These are phyloP conservation scores for Eristalis arbustorum DNA, from an alignment of 2,888 invertebrate genomes.

Conservation along the genomic window DNA sequence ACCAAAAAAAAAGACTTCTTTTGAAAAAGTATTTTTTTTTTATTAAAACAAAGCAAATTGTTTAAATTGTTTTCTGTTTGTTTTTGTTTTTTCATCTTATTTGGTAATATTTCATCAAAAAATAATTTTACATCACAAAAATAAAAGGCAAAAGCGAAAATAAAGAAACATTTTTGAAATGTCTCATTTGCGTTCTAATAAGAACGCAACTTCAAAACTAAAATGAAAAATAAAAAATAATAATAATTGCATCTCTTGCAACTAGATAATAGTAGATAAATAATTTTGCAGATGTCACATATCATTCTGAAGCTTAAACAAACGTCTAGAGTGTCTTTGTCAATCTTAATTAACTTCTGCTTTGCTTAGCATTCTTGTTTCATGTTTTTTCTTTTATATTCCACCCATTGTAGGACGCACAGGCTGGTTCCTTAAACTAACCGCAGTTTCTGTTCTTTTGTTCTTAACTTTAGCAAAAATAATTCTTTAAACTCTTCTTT, in stretches of 20 bases:
- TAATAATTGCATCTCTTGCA: constrained; percentile 56
- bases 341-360: constrained; percentile 6
- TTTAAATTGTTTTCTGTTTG: not conserved
- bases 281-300: constrained; percentile 50
- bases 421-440: constrained; percentile 32
- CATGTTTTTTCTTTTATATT: not conserved
- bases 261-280: constrained; percentile 49
- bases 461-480: constrained; percentile 56
- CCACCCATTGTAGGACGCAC: constrained; percentile 1
- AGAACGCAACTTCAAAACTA: constrained; percentile 18
- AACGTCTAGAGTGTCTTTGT: constrained; percentile 44
- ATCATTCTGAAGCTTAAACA: constrained; percentile 39
- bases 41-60: constrained; percentile 32
- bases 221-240: constrained; percentile 1
- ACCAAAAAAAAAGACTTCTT: constrained; percentile 20
- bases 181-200: constrained; percentile 26
- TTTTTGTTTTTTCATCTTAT: not conserved
- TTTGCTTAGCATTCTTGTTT: constrained; percentile 17
- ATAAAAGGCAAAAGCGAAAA: constrained; percentile 50
- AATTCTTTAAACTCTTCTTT: constrained; percentile 3
- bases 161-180: constrained; percentile 62
- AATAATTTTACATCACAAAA: constrained; percentile 32
- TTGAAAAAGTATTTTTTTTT: constrained; percentile 12
- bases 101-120: constrained; percentile 25
- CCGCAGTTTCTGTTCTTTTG: constrained; percentile 17